A percentile compares a stretch with the other conserved stretches of the same genome.
These are phyloP conservation scores for Drosophila sulfurigaster DNA, from an alignment of 1,140 invertebrate genomes.

Conservation along the genomic window DNA sequence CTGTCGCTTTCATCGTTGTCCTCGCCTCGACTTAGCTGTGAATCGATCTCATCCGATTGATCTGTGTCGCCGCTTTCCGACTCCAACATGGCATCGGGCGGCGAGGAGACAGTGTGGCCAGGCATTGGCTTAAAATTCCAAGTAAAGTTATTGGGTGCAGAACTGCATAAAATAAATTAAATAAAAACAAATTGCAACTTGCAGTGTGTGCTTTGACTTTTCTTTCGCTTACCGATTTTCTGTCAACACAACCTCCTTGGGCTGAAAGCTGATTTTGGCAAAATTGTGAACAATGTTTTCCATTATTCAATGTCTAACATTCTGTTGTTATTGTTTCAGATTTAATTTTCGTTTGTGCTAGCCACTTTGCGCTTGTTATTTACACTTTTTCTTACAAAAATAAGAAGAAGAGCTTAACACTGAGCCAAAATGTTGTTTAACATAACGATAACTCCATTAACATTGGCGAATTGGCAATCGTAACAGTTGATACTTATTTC, in stretches of 20 bases:
- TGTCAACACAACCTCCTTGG: slow-evolving; percentile 57
- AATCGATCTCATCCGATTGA: slow-evolving; percentile 61
- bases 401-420: slow-evolving; percentile 37
- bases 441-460: not conserved
- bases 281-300: slow-evolving; percentile 75
- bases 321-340: slow-evolving; percentile 23
- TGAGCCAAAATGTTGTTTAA: slow-evolving; percentile 24
- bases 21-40: slow-evolving; percentile 50
- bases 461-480: not conserved
- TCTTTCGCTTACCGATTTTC: slow-evolving; percentile 51
- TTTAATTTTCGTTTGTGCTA: not conserved
- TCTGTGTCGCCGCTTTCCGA: slow-evolving; percentile 49
- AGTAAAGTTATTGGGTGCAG: slow-evolving; percentile 30
- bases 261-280: slow-evolving; percentile 66
- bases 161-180: slow-evolving; percentile 18
- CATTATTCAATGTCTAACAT: slow-evolving; percentile 57
- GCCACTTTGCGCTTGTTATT: slow-evolving; percentile 24
- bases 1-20: slow-evolving; percentile 63
- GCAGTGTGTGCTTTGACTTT: not conserved
- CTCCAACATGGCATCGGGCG: slow-evolving; percentile 56
- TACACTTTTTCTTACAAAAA: slow-evolving; percentile 15
- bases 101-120: not conserved
- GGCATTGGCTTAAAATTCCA: slow-evolving; percentile 59
- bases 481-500: not conserved
- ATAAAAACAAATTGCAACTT: no score